phyloP scores from a whole-genome alignment of 1,140 invertebrate genomes.

The Caenorhabditis latens region DNA sequence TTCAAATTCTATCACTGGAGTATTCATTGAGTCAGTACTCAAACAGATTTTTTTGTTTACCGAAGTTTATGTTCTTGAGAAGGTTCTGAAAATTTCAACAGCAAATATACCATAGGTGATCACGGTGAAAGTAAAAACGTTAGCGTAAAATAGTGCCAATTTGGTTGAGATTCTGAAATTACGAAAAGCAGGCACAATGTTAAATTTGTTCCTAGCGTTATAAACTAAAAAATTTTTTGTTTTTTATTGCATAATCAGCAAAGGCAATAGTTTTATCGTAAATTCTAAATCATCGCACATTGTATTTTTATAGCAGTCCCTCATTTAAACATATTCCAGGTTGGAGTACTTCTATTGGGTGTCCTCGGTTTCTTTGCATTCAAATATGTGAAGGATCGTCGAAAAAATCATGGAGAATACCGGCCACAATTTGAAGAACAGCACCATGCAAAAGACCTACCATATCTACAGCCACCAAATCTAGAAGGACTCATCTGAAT shows the following conservation, averaged over 20 bases:
- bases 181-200: too few species aligned
- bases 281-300: too few species aligned
- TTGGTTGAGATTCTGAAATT: too few species aligned
- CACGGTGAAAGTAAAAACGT: too few species aligned
- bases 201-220: too few species aligned
- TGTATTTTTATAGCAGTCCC: too few species aligned
- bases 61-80: not conserved
- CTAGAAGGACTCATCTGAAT: slow-evolving; percentile 75
- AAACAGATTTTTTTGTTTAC: not conserved
- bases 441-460: slow-evolving; percentile 75
- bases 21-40: not conserved
- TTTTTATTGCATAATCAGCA: too few species aligned
- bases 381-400: slow-evolving; percentile 63
- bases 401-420: slow-evolving; percentile 73
- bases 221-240: too few species aligned
- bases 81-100: not conserved
- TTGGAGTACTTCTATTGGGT: slow-evolving; percentile 64
- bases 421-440: slow-evolving; percentile 75
- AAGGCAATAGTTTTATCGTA: too few species aligned
- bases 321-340: slow-evolving; percentile 58
- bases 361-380: slow-evolving; percentile 66
- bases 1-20: not conserved
- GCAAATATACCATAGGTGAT: too few species aligned
- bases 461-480: slow-evolving; percentile 73
- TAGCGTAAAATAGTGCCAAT: too few species aligned